Percentiles rank a stretch among this genome's conserved stretches.
These are phyloP conservation scores for Silurus asotus DNA, from an alignment of 2,113 vertebrate genomes.

Conservation along the genomic window DNA sequence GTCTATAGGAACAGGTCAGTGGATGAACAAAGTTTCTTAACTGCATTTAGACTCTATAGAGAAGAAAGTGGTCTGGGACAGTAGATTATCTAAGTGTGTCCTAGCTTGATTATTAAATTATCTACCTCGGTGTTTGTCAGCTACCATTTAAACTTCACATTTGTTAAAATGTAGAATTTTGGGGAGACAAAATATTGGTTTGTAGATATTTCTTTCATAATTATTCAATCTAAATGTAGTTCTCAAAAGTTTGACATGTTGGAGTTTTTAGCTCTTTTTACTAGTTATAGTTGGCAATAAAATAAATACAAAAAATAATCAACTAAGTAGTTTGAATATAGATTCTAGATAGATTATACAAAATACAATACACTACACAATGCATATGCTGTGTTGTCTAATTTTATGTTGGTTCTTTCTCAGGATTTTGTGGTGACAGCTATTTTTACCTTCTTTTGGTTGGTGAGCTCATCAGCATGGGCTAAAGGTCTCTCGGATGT, in stretches of 20 bases:
- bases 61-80: background rate
- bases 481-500: slow-evolving; percentile 85
- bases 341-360: background rate
- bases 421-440: slow-evolving; percentile 83
- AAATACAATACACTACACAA: background rate
- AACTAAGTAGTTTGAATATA: background rate
- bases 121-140: background rate
- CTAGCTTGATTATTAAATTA: background rate
- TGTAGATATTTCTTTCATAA: background rate
- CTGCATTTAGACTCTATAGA: background rate
- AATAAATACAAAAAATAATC: background rate
- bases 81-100: background rate
- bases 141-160: background rate
- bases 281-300: background rate
- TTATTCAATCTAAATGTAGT: background rate
- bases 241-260: background rate
- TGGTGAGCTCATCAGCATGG: slow-evolving; percentile 86
- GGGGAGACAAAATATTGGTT: background rate
- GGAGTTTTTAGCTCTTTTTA: background rate
- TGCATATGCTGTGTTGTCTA: background rate
- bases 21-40: background rate
- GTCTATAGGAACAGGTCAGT: background rate
- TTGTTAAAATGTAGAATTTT: background rate
- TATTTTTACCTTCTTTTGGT: slow-evolving; percentile 87
- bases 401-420: background rate